Conservation (phyloP, 2,113 vertebrate genomes). For the Nipponia nippon region DNA sequence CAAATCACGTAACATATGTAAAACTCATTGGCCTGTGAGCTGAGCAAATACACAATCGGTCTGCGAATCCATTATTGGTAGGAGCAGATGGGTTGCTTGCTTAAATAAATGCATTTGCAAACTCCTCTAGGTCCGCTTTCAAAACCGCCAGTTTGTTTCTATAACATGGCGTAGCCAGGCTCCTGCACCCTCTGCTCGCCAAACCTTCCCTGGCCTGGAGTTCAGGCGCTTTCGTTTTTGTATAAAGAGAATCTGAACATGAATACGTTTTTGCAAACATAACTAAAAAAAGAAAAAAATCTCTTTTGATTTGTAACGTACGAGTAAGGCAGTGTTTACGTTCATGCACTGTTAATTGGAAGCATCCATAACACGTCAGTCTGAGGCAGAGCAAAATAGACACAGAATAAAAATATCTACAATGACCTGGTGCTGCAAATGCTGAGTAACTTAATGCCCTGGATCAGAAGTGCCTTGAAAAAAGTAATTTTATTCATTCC, state of each 20-base stretch:
- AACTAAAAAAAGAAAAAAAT: background rate
- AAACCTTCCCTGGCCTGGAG: background rate
- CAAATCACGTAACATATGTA: background rate
- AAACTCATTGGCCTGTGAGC: background rate
- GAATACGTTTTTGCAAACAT: background rate
- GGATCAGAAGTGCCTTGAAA: background rate
- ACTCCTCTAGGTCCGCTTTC: slow-evolving; percentile 22
- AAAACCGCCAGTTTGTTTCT: background rate
- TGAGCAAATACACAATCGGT: background rate
- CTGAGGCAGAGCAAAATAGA: background rate
- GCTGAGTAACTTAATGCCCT: background rate
- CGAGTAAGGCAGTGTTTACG: background rate
- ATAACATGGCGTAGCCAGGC: background rate
- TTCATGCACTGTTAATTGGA: background rate
- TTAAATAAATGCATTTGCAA: slow-evolving; percentile 32
- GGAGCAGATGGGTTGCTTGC: slow-evolving; percentile 9
- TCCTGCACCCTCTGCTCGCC: background rate
- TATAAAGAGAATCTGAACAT: background rate
- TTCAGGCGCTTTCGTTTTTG: background rate
- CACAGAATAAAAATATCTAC: slow-evolving; percentile 6
- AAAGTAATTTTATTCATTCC: background rate
- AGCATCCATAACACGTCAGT: background rate
- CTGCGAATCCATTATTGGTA: background rate
- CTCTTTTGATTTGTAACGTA: background rate
- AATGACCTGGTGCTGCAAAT: background rate